Evolutionary conservation across 2,113 vertebrate genomes (phyloP), one percentile per base, ranked within the genome.

Genomic region (Tyrannus savana): DNA sequence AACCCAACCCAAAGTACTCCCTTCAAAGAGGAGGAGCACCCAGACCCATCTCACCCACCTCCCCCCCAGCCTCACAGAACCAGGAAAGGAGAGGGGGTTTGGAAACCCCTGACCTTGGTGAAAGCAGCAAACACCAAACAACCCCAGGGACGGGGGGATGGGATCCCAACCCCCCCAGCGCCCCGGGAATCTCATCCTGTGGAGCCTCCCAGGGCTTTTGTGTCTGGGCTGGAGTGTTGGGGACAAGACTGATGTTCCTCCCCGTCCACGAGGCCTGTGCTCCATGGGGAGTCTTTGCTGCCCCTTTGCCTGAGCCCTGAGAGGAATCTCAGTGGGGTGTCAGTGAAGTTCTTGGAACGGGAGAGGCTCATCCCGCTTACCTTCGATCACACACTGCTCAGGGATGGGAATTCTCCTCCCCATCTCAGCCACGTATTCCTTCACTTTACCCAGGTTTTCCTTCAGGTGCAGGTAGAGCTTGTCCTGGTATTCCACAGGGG

Each of bases 351-450:
- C 62, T 10, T 6, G 4, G 42, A 46, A 24, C 37, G 10, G 24
- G 50, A n/a, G 37, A 64, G 47, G 28, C 72, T 86, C 37, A 19
- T 22, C 31, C 19, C 3, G 10, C 98, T 98, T 96, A 99, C 99
- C 99, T 99, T 99, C 99, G 52, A 99, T 98, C 68, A 98, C 94
- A 86, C 99, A 99, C 49, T 99, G 98, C 17, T 99, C 98, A 5
- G 99, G 99, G 53, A 98, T 60, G 18, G 99, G 99, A 81, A 99
- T 98, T 96, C 96, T 98, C 96, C 96, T 98, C 49, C 97, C 83
- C 82, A 99, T 98, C 94, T 99, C 98, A 30, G 77, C 12, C 63
- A 98, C 98, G 30, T 98, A 99, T 3, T 97, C 97, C 81, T 98
- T 98, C 88, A 99, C 98, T 76, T 94, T 94, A 85, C 97, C 97